Evolutionary conservation across 2,113 vertebrate genomes (phyloP), one percentile per base, ranked within the genome.

Genomic region (Alethe castanea): DNA sequence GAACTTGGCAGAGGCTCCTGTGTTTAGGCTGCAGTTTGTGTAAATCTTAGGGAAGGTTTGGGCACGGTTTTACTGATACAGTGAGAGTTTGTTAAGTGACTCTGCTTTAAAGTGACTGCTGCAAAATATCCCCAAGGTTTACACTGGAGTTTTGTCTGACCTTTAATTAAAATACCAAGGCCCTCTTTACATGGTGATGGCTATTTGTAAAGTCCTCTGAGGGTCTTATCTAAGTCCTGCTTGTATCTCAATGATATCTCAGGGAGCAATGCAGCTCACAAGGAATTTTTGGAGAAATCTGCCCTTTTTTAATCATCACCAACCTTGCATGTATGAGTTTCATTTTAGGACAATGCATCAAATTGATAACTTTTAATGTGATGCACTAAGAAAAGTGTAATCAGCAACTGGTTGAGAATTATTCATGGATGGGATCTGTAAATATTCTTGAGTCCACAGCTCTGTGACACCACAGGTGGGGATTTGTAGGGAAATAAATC

Each of bases 101-200:
- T 92, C 80, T 53, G 3, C 86, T 65, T 59, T 79, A 92, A 97
- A 52, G 35, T 65, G 84, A 83, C 92, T 85, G 92, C 81, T 82
- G 48, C 88, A 85, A 84, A 97, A 45, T 87, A 60, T 92, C 92
- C 90, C 86, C 47, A 5, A 74, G 81, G 90, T 88, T 94, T 66
- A 20, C 57, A 4, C 57, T 12, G 44, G 50, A 50, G 94, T 84
- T 93, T 81, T 79, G 73, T 35, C 88, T 95, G 96, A 97, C 95
- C 91, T 97, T 97, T 97, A 95, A 96, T 97, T 96, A 97, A 97
- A 97, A 96, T 91, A 95, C 90, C 91, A 81, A 96, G 52, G 52
- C 82, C 53, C 26, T 42, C 89, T 90, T 88, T 65, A 81, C 38
- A 15, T 81, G 45, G 74, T 28, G 67, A 53, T 73, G 86, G 81